Evolutionary conservation across 2,888 invertebrate genomes (phyloP).

Genomic region (Loripinus fragilis): DNA sequence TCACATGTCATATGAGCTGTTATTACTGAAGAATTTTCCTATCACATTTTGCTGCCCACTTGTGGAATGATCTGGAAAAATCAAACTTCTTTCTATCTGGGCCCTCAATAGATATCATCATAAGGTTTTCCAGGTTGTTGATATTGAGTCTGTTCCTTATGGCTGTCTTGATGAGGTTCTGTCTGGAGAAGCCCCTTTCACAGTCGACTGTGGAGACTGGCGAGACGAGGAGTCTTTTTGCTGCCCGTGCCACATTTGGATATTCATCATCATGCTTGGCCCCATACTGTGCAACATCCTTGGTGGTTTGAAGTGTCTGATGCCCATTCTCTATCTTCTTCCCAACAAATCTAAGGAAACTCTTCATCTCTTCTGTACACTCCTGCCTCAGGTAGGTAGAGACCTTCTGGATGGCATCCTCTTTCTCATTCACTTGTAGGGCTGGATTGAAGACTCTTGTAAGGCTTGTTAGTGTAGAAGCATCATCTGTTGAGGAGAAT

Average conservation of each 20-base stretch:
- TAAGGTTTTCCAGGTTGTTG: constrained; percentile 16
- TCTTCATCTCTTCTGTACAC: constrained; percentile 11
- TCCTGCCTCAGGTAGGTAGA: constrained; percentile 19
- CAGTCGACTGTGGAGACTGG: constrained; percentile 46
- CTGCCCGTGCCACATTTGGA: constrained; percentile 8
- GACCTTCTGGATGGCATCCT: constrained; percentile 14
- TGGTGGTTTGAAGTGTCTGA: constrained; percentile 5
- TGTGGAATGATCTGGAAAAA: constrained; percentile 3
- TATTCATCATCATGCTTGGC: neutral
- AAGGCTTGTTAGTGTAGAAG: constrained; percentile 3
- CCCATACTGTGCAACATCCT: constrained; percentile 12
- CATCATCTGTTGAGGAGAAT: constrained; percentile 16
- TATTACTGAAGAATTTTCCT: constrained; percentile 15
- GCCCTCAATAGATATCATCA: constrained; percentile 30
- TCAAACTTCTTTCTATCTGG: constrained; percentile 6
- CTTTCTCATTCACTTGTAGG: neutral
- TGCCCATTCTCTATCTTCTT: constrained; percentile 12
- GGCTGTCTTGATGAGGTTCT: constrained; percentile 23
- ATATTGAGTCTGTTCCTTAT: neutral
- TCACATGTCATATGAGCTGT: neutral
- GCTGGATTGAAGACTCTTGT: constrained; percentile 17
- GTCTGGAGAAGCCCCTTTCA: constrained; percentile 35
- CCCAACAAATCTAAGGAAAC: neutral
- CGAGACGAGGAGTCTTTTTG: constrained; percentile 28
- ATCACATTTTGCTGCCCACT: constrained; percentile 6